Evolutionary conservation across 2,888 invertebrate genomes (phyloP).

Genomic region (Drosophila borealis): DNA sequence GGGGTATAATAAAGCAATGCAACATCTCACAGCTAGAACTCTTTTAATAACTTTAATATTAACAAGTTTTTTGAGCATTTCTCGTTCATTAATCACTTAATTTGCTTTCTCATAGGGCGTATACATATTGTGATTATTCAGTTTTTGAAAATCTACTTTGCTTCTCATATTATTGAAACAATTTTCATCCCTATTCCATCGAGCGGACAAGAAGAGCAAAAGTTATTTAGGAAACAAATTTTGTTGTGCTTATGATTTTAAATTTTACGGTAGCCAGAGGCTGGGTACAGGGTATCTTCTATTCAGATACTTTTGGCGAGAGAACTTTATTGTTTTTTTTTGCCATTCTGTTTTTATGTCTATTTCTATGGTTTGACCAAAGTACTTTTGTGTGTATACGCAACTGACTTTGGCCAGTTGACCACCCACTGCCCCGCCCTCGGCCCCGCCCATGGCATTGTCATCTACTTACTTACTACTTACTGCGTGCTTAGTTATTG

Average conservation of each 20-base stretch:
- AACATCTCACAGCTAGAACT: too few relatives aligned
- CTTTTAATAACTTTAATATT: not conserved
- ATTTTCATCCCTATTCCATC: too few relatives aligned
- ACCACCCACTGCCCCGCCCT: conserved; percentile 13
- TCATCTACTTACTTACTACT: conserved; percentile 79
- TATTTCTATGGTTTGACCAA: conserved; percentile 52
- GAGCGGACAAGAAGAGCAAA: too few relatives aligned
- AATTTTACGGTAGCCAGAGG: too few relatives aligned
- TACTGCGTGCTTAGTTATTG: conserved; percentile 79
- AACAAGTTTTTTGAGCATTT: not conserved
- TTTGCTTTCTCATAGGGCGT: too few relatives aligned
- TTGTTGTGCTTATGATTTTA: too few relatives aligned
- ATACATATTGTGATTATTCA: too few relatives aligned
- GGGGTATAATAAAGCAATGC: not conserved
- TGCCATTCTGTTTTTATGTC: conserved; percentile 40
- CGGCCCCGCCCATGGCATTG: conserved; percentile 52
- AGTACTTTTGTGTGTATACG: conserved; percentile 48
- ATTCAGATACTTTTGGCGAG: not conserved
- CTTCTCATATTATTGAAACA: too few relatives aligned
- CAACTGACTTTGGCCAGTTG: conserved; percentile 46
- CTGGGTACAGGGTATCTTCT: conserved; percentile 1
- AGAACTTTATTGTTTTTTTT: not conserved
- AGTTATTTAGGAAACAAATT: too few relatives aligned
- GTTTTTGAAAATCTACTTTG: too few relatives aligned
- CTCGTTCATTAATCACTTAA: too few relatives aligned